A percentile compares a stretch with the other conserved stretches of the same genome.
Conservation (phyloP, 2,797 vertebrate genomes). For the Parauchenoglanis ngamensis region DNA sequence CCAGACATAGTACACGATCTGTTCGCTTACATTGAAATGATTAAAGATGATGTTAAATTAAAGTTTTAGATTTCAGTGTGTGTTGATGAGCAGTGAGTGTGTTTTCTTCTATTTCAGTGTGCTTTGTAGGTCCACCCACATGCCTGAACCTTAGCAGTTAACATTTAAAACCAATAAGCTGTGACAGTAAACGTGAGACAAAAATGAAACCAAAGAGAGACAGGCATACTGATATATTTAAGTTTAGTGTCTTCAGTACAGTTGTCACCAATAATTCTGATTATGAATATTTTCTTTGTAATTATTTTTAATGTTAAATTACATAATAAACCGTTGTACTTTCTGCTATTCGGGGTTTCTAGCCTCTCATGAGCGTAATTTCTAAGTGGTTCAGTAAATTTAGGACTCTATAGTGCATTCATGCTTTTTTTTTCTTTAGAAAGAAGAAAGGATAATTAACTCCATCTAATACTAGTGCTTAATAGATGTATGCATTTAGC, state of each 20-base stretch:
- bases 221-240: not conserved
- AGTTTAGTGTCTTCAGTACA: not conserved
- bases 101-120: not conserved
- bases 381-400: not conserved
- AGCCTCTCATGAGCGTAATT: not conserved
- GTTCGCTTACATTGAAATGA: conserved; percentile 21
- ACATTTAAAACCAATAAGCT: not conserved
- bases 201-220: not conserved
- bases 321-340: not conserved
- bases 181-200: not conserved
- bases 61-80: conserved; percentile 3
- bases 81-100: not conserved
- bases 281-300: not conserved
- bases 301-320: not conserved
- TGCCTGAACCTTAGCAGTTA: not conserved
- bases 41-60: not conserved
- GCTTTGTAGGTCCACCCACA: not conserved
- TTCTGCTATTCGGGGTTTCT: not conserved
- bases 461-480: conserved; percentile 25
- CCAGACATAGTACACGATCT: conserved; percentile 24
- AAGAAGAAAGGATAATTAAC: conserved; percentile 12
- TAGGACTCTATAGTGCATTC: not conserved
- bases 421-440: conserved; percentile 6
- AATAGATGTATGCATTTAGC: conserved; percentile 30
- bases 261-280: not conserved